These are phyloP conservation scores for Eupleurogrammus muticus DNA, from an alignment of 2,797 vertebrate genomes.

Conservation along the genomic window DNA sequence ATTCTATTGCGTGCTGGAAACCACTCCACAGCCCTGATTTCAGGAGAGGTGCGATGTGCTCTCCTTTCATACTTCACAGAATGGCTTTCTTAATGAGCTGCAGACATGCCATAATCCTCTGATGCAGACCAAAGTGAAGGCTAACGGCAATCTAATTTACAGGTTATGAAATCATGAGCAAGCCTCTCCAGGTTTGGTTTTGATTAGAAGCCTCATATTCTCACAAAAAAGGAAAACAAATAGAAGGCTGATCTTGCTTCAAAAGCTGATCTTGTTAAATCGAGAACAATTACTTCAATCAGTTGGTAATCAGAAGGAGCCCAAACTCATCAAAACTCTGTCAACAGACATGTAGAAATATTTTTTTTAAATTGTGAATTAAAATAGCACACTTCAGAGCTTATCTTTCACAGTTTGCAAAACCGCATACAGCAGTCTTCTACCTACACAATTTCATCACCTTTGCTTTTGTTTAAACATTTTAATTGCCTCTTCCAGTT, in stretches of 20 bases:
- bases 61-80: not conserved
- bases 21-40: conserved; percentile 25
- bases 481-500: too few relatives aligned
- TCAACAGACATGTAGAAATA: not conserved
- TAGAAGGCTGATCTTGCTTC: too few relatives aligned
- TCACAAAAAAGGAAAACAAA: not conserved
- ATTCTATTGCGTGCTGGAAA: conserved; percentile 23
- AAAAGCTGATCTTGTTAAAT: not conserved
- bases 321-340: not conserved
- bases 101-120: not conserved
- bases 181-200: not conserved
- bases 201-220: not conserved
- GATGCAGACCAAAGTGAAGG: not conserved
- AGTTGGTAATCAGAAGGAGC: not conserved
- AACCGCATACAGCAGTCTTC: too few relatives aligned
- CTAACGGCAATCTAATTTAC: not conserved
- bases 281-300: not conserved
- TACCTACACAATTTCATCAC: too few relatives aligned
- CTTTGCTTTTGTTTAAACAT: too few relatives aligned
- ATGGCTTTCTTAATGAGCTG: conserved; percentile 10
- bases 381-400: too few relatives aligned
- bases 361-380: conserved; percentile 7
- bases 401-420: too few relatives aligned
- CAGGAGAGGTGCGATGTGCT: conserved; percentile 33
- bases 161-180: not conserved